Base-by-base conservation (phyloP, 2,113 vertebrate genomes). In the Panthera uncia region DNA sequence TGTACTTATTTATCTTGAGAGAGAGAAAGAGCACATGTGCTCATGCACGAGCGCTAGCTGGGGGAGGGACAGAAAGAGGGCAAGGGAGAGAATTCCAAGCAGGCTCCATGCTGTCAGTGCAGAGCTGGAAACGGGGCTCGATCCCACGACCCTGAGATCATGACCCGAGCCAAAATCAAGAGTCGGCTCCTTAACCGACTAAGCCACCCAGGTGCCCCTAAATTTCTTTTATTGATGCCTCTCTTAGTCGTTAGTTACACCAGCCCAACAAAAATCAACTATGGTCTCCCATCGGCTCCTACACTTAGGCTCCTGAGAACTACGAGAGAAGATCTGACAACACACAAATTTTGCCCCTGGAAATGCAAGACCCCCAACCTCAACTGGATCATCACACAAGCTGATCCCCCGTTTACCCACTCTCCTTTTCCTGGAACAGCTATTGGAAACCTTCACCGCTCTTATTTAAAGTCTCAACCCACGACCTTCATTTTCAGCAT, bases 251-350 rank as follows among this genome's bases (percentile, higher is more conserved):
- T 80, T 38, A 73, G 15, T 85, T 84, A 55, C 1, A 84, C 29
- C 21, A 84, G 61, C 3, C 31, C 76, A 91, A 52, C 45, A 82
- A 96, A 96, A 93, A 88, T 74, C 41, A 89, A n/a, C 45, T 61
- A 73, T 61, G 33, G 63, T 74, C 41, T 93, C 13, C 29, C n/a
- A 74, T 41, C 6, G 48, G 45, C 31, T 83, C 45, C 45, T 65
- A 91, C 5, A 57, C 33, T 90, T 93, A 76, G 33, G 31, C 71
- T 91, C 38, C 21, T 36, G 19, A 94, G 57, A 87, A 3, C 9
- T 65, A 68, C n/a, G 88, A 79, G 5, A 84, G 68, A 92, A 78
- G 90, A 82, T 95, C 68, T 88, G 93, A 87, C n/a, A 68, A 63
- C 13, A 78, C n/a, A 82, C 33, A 88, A 83, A 89, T 50, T 93